Base-by-base conservation (phyloP, 2,113 vertebrate species). In the Lynx canadensis region DNA sequence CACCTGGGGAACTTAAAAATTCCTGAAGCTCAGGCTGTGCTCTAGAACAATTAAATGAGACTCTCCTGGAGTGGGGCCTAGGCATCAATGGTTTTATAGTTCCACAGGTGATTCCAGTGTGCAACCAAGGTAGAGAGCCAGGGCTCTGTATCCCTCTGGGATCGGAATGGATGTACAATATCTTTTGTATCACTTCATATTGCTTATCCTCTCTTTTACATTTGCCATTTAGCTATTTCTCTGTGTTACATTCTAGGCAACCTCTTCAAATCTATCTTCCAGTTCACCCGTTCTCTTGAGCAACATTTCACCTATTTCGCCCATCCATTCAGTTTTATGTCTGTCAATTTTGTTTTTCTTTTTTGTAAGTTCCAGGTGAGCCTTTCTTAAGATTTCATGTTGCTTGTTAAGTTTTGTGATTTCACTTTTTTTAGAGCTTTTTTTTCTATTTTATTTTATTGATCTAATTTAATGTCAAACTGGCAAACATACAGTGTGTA, bases 261-360 rank as follows among this genome's bases (percentile, higher is more conserved):
- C 36, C 57, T 85, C 63, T 66, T 92, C 29, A 89, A 65, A 89
- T 80, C 11, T 92, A 29, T 88, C 89, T 94, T 96, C 63, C 36
- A 85, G 25, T 38, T 87, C 15, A 66, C n/a, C 18, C 57, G 3
- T 86, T 91, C 19, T 50, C 74, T 88, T 65, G n/a, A 93, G 21
- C 12, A 55, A 29, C 57, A 5, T 69, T 85, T 78, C 31, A 55
- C 74, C 76, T 89, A 33, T 68, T 82, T 13, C 45, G 65, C 15
- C 10, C 1, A 57, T 50, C 15, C 10, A 55, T 41, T 87, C 48
- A 78, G 21, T 66, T 83, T 63, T 50, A 11, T 63, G 74, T 57
- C 21, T 86, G 38, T 93, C 21, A 48, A 21, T 79, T 71, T 41
- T 84, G 41, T 65, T 73, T 92, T 95, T 87, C 45, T 82, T 80